Evolutionary conservation across 2,888 invertebrate species (phyloP), one percentile per base, ranked within the genome.

Genomic region (Xanthorhoe designata): DNA sequence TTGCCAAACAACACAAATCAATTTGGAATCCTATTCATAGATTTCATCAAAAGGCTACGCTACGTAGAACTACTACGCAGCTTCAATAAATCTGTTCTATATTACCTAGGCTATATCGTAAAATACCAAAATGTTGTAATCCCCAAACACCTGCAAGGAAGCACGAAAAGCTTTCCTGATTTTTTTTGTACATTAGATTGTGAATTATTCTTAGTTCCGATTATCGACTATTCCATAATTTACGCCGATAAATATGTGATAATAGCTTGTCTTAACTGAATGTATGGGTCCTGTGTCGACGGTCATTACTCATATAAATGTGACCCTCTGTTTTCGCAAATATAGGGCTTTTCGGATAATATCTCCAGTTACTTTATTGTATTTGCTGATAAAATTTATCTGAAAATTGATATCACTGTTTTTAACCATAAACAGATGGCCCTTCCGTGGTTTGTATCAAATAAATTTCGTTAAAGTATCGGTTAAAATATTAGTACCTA

Each of bases 181-280:
- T 38, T 61, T 47, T 32, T n/a, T 18, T n/a, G n/a, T n/a, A 32
- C 45, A 53, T 1, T 17, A 17, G 29, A 49, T 49, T 6, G 10
- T 32, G 18, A 38, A 42, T 42, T 47, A 47, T 47, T 17, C 13
- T 42, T 13, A n/a, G 1, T 62, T 52, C 53, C 24, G 52, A 49
- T 52, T 58, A 56, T 47, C 49, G 49, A 49, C 8, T 24, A 55
- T 56, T 59, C 59, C 58, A 66, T 63, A 59, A 55, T 63, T 66
- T 66, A 66, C 62, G 51, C 59, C 66, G 24, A 67, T 61, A 67
- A 67, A 63, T 67, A 66, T 52, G 54, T 49, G 63, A 56, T 63
- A 63, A 63, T 61, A 56, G 60, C 51, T 45, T 67, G 67, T 64
- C 60, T 60, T 54, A 59, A 55, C 62, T 63, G 50, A 67, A 67